A percentile compares a stretch with the other conserved stretches of the same genome.
Evolutionary conservation across 2,113 vertebrate genomes (phyloP).

Genomic region (Scortum barcoo): DNA sequence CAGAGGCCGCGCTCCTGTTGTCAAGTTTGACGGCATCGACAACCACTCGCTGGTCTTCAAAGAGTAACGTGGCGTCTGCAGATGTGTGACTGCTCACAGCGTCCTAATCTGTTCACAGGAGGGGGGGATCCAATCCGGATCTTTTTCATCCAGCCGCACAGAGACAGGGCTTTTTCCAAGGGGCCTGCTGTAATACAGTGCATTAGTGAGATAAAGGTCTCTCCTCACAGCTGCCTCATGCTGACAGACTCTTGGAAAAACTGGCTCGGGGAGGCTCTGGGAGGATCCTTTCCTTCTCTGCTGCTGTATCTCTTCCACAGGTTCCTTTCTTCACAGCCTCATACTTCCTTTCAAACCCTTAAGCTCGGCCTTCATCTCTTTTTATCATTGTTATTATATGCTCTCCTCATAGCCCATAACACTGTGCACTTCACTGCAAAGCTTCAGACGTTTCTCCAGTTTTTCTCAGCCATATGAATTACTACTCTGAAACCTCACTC

Average conservation of each 20-base stretch:
- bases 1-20: slow-evolving; percentile 50
- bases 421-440: slow-evolving; percentile 47
- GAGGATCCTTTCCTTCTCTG: slow-evolving; percentile 65
- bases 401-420: slow-evolving; percentile 46
- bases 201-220: slow-evolving; percentile 85
- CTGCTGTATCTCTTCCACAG: slow-evolving; percentile 60
- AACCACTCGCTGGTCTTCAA: slow-evolving; percentile 77
- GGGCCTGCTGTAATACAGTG: slow-evolving; percentile 77
- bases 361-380: slow-evolving; percentile 59
- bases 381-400: slow-evolving; percentile 58
- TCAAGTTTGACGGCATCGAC: slow-evolving; percentile 71
- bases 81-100: slow-evolving; percentile 81
- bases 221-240: slow-evolving; percentile 76
- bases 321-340: slow-evolving; percentile 53
- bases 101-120: slow-evolving; percentile 80
- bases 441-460: slow-evolving; percentile 22
- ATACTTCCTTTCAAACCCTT: slow-evolving; percentile 50
- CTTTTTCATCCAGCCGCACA: slow-evolving; percentile 80
- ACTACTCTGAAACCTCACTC: background rate
- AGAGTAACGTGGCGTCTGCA: slow-evolving; percentile 64
- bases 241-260: slow-evolving; percentile 82
- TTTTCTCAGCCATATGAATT: slow-evolving; percentile 55
- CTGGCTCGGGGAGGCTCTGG: slow-evolving; percentile 66
- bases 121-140: slow-evolving; percentile 75
- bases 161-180: slow-evolving; percentile 73